A percentile compares a stretch with the other conserved stretches of the same genome.
Evolutionary conservation across 2,888 invertebrate genomes (phyloP).

Genomic region (Parnassius mnemosyne): DNA sequence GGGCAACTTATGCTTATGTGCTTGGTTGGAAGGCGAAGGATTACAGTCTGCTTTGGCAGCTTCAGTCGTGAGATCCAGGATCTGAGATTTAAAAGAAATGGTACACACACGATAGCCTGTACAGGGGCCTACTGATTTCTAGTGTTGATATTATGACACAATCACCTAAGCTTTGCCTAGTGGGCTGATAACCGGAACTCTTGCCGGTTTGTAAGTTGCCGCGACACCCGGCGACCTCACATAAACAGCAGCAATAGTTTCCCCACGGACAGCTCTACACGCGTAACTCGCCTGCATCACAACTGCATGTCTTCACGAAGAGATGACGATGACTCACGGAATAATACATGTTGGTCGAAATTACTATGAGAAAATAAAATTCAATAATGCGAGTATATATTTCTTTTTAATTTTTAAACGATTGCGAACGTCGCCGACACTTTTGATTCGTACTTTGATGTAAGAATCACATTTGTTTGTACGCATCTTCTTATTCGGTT

Average conservation of each 20-base stretch:
- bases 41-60: slow-evolving; percentile 16
- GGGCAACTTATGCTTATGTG: slow-evolving; percentile 3
- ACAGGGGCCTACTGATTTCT: slow-evolving; percentile 35
- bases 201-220: slow-evolving; percentile 44
- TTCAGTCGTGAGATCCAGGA: slow-evolving; percentile 32
- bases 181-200: slow-evolving; percentile 75
- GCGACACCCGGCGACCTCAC: slow-evolving; percentile 40
- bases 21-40: slow-evolving; percentile 8
- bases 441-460: too few relatives aligned
- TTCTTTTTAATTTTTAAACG: slow-evolving; percentile 41
- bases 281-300: slow-evolving; percentile 53
- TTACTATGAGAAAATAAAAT: slow-evolving; percentile 59
- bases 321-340: slow-evolving; percentile 74
- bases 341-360: slow-evolving; percentile 77
- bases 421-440: too few relatives aligned
- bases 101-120: slow-evolving; percentile 54
- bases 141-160: slow-evolving; percentile 54
- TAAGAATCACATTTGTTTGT: too few relatives aligned
- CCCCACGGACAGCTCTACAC: slow-evolving; percentile 40
- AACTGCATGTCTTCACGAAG: slow-evolving; percentile 57
- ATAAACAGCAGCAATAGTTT: slow-evolving; percentile 33
- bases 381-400: slow-evolving; percentile 46
- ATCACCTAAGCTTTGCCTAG: slow-evolving; percentile 71
- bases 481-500: too few relatives aligned
- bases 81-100: slow-evolving; percentile 65